Conservation (phyloP, 1,140 invertebrate genomes). For the Leptopilina boulardi region DNA sequence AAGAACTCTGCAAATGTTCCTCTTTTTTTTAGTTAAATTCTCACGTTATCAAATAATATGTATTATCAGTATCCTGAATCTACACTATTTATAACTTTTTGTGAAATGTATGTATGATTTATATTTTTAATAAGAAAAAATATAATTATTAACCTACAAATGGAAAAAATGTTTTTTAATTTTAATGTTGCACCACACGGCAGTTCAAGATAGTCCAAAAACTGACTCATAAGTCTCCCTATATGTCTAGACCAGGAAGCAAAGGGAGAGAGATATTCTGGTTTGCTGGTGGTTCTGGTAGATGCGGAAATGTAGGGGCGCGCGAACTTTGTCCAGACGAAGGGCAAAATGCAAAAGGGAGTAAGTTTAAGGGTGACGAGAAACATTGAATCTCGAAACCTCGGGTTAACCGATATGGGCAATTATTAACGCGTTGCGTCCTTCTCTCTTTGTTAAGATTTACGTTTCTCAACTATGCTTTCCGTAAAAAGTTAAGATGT, state of each 20-base stretch:
- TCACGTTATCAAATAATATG: too few species aligned
- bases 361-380: slow-evolving; percentile 55
- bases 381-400: slow-evolving; percentile 57
- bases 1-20: too few species aligned
- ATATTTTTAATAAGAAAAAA: too few species aligned
- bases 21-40: too few species aligned
- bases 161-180: neutral
- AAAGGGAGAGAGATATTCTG: slow-evolving; percentile 50
- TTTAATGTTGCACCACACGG: neutral
- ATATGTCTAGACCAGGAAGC: slow-evolving; percentile 26
- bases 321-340: slow-evolving; percentile 67
- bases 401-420: slow-evolving; percentile 76
- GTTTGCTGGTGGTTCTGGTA: slow-evolving; percentile 58
- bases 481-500: too few species aligned
- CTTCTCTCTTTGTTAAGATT: slow-evolving; percentile 49
- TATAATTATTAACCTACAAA: too few species aligned
- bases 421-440: slow-evolving; percentile 76
- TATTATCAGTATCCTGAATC: too few species aligned
- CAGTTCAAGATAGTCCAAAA: neutral
- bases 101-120: too few species aligned
- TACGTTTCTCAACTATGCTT: neutral
- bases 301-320: slow-evolving; percentile 72
- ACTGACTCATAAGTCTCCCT: neutral
- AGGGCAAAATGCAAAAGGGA: slow-evolving; percentile 64
- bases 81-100: too few species aligned